A percentile compares a stretch with the other conserved stretches of the same genome.
phyloP scores from a whole-genome alignment of 1,140 invertebrate species.

The Spodoptera litura region DNA sequence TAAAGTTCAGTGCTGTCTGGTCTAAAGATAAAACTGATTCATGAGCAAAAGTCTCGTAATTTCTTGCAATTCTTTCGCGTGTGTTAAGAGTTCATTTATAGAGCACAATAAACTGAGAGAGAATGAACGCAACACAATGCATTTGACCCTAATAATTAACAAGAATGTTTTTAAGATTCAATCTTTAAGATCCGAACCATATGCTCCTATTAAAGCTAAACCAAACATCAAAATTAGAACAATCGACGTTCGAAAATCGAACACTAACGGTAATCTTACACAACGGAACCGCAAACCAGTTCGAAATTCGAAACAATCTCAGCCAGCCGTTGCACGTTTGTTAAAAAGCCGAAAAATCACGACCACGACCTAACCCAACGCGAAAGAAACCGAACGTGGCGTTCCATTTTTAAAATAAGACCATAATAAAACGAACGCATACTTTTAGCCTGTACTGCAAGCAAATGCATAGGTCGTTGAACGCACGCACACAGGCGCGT shows the following conservation, averaged over 20 bases:
- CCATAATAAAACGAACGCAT: conserved; percentile 85
- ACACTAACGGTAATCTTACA: conserved; percentile 49
- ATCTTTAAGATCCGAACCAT: conserved; percentile 12
- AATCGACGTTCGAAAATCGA: conserved; percentile 46
- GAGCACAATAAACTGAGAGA: conserved; percentile 7
- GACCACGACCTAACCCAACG: conserved; percentile 80
- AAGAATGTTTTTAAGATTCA: conserved; percentile 20
- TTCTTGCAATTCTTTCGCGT: conserved; percentile 1
- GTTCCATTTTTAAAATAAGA: conserved; percentile 85
- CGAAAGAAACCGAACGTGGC: conserved; percentile 68
- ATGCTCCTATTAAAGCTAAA: conserved; percentile 29
- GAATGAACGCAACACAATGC: conserved; percentile 20
- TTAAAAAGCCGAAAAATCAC: conserved; percentile 54
- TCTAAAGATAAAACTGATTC: neutral
- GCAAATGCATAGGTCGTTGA: conserved; percentile 83
- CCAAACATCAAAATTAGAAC: conserved; percentile 41
- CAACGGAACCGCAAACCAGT: conserved; percentile 48
- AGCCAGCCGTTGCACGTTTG: conserved; percentile 8
- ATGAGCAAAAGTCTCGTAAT: neutral
- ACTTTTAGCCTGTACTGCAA: conserved; percentile 84
- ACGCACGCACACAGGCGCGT: conserved; percentile 77
- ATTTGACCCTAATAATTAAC: conserved; percentile 36
- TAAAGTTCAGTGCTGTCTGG: neutral
- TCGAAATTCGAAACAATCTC: conserved; percentile 44
- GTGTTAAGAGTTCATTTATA: conserved; percentile 3